These are phyloP conservation scores for Diglossa brunneiventris DNA, from an alignment of 2,113 vertebrate species.

Conservation along the genomic window DNA sequence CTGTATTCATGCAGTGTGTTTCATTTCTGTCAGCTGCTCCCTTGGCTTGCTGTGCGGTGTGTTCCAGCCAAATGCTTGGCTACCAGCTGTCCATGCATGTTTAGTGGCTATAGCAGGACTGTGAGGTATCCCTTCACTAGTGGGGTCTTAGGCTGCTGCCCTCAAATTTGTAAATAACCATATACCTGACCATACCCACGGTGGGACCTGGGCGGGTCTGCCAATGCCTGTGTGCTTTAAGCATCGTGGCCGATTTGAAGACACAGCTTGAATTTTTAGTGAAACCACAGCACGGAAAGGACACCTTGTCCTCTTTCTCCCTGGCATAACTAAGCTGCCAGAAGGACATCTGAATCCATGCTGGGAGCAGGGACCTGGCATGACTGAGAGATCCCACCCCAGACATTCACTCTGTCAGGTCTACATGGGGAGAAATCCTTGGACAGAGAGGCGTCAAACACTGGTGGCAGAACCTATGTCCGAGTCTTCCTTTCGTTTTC, in stretches of 20 bases:
- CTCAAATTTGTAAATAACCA: not conserved
- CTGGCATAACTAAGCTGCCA: not conserved
- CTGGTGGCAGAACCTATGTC: not conserved
- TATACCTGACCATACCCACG: not conserved
- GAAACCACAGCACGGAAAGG: not conserved
- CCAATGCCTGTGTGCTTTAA: rapidly evolving
- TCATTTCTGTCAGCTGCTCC: not conserved
- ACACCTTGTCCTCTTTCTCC: not conserved
- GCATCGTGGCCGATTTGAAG: rapidly evolving
- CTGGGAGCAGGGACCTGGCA: not conserved
- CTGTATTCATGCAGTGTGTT: not conserved
- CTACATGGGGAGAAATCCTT: not conserved
- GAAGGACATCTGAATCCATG: not conserved
- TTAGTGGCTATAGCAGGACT: not conserved
- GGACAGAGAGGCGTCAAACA: rapidly evolving
- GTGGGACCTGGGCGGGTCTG: not conserved
- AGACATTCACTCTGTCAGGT: not conserved
- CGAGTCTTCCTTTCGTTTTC: not conserved
- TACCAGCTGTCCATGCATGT: not conserved
- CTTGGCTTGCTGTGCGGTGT: not conserved
- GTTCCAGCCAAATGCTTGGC: not conserved
- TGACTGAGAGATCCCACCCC: not conserved
- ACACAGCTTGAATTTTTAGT: not conserved
- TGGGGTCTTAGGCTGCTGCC: not conserved
- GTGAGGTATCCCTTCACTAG: not conserved